Percentiles rank a stretch among this genome's conserved stretches.
These are phyloP conservation scores for Drosophila seguyi DNA, from an alignment of 1,140 invertebrate genomes.

Conservation along the genomic window DNA sequence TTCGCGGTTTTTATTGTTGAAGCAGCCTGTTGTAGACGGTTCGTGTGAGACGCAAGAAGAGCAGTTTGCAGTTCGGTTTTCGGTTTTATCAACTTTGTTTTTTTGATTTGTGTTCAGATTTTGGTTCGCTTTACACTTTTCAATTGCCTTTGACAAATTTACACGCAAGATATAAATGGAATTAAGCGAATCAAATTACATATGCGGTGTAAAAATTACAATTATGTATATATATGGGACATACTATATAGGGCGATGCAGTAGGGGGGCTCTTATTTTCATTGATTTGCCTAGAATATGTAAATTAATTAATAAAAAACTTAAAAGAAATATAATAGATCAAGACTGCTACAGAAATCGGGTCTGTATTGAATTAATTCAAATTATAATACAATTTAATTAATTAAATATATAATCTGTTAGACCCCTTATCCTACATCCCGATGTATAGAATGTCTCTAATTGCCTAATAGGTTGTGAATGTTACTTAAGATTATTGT, in stretches of 20 bases:
- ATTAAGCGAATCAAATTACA: slow-evolving; percentile 52
- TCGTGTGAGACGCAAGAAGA: slow-evolving; percentile 76
- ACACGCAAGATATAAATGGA: slow-evolving; percentile 26
- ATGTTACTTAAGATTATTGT: slow-evolving; percentile 76
- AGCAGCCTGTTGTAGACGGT: slow-evolving; percentile 78
- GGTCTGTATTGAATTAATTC: neutral
- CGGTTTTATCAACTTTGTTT: slow-evolving; percentile 31
- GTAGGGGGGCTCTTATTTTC: neutral
- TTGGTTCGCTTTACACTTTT: slow-evolving; percentile 61
- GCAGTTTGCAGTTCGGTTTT: slow-evolving; percentile 43
- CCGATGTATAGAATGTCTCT: slow-evolving; percentile 36
- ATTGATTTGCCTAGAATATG: neutral
- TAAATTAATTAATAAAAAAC: neutral
- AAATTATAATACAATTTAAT: slow-evolving; percentile 1
- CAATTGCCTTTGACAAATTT: slow-evolving; percentile 32
- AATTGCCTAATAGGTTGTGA: slow-evolving; percentile 46
- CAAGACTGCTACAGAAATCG: too few species aligned
- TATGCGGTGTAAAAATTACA: slow-evolving; percentile 55
- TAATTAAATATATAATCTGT: neutral
- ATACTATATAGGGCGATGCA: neutral
- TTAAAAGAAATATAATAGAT: too few species aligned
- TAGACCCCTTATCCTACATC: neutral
- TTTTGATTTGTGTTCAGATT: slow-evolving; percentile 68
- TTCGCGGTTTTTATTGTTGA: slow-evolving; percentile 66
- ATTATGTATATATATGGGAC: slow-evolving; percentile 12